Base-by-base conservation (phyloP, 2,888 invertebrate species). In the Mylabris sibirica region DNA sequence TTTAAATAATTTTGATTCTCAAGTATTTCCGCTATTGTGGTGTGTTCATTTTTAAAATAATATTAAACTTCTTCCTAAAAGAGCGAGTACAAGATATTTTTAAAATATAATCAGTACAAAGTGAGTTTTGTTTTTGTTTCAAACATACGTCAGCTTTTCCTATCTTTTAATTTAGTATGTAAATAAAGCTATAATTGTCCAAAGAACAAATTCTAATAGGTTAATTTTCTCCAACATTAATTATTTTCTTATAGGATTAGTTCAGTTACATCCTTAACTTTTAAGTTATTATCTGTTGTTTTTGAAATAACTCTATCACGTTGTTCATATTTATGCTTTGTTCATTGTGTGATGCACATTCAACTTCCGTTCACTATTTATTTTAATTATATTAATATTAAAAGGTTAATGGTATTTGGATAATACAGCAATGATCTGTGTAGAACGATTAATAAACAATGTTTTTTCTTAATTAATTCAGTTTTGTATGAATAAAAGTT, bases 161-260 rank as follows among this genome's bases (percentile, higher is more conserved):
- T 60, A 41, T 57, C 11, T 44, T 57, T 14, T 57, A 57, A 57
- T 62, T 62, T 62, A 62, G 30, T 62, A 20, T 44, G 41, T 62
- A 62, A 44, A 38, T 38, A 62, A 38, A 41, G 38, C 57, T 57
- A 57, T n/a, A 38, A 20, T 62, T n/a, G 62, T 62, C 62, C 62
- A 62, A 62, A 62, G 62, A 62, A 62, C 62, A 62, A 62, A 41
- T 62, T 62, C 44, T 41, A 44, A 24, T 62, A 62, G 62, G 14
- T 11, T 57, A 62, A 20, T 41, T 38, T 22, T 3, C 22, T 30
- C 8, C 30, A 30, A n/a, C n/a, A n/a, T n/a, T n/a, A n/a, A 30
- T 30, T n/a, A n/a, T 62, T 17, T 44, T 24, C 62, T 62, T 62
- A 41, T 62, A 62, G 62, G n/a, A 44, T 62, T 62, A 62, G 62